A percentile compares a stretch with the other conserved stretches of the same genome.
Evolutionary conservation across 2,888 invertebrate species (phyloP).

Genomic region (Drosophila niveifrons): DNA sequence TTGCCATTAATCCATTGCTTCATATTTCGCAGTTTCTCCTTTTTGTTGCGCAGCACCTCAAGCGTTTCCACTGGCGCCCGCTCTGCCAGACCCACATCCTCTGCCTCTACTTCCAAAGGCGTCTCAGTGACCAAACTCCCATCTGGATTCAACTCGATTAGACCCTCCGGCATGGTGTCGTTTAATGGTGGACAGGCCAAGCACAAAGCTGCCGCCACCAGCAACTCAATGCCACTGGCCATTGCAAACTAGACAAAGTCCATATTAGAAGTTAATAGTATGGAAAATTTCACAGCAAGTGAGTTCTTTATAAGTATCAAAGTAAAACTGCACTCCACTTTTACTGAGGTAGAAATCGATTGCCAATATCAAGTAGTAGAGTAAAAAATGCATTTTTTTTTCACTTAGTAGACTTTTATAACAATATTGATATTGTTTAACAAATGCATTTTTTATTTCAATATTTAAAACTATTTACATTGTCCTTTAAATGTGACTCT

Average conservation of each 20-base stretch:
- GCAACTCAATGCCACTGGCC: conserved; percentile 79
- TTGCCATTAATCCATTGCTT: conserved; percentile 81
- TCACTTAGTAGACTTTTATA: no score
- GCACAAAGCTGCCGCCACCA: conserved; percentile 81
- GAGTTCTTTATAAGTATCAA: neutral
- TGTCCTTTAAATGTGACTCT: no score
- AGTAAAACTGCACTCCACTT: neutral
- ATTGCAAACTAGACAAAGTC: conserved; percentile 33
- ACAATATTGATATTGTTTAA: no score
- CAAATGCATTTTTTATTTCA: no score
- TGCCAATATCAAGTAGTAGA: no score
- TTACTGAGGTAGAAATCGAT: no score
- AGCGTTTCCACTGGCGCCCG: conserved; percentile 62
- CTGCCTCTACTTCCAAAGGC: conserved; percentile 44
- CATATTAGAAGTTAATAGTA: no score
- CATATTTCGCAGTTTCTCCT: conserved; percentile 60
- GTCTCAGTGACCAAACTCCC: conserved; percentile 30
- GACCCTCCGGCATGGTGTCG: conserved; percentile 54
- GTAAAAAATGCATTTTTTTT: no score
- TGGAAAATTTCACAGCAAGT: neutral
- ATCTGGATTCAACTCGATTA: conserved; percentile 59
- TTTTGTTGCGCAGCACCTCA: conserved; percentile 66
- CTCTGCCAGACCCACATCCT: conserved; percentile 45
- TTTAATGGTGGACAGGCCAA: conserved; percentile 69
- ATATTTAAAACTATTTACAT: no score